phyloP scores from a whole-genome alignment of 2,797 vertebrate genomes.

The Gallinago solitaria region DNA sequence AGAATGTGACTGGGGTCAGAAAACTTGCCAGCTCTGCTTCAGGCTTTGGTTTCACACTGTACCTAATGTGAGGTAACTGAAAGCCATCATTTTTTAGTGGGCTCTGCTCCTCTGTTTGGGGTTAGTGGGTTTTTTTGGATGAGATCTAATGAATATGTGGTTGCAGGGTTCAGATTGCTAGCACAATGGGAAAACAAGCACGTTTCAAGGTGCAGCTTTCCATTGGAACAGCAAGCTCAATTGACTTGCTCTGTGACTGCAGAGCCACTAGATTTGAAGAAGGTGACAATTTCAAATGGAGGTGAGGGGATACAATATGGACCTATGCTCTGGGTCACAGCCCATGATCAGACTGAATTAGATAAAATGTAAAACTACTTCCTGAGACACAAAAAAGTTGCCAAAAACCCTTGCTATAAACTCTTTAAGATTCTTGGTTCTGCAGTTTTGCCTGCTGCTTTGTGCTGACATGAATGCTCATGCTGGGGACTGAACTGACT shows the following conservation, averaged over 20 bases:
- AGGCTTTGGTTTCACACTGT: neutral
- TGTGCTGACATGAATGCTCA: neutral
- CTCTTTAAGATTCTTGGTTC: neutral
- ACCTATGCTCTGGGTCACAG: neutral
- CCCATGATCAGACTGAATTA: neutral
- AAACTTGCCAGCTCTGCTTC: neutral
- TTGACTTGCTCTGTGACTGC: neutral
- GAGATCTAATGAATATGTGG: neutral
- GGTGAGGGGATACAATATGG: neutral
- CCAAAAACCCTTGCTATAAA: neutral
- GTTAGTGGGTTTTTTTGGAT: neutral
- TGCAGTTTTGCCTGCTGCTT: neutral
- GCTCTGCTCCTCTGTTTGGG: neutral
- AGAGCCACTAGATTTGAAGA: neutral
- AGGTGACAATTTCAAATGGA: neutral
- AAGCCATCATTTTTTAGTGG: neutral
- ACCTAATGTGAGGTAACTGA: neutral
- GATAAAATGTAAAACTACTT: neutral
- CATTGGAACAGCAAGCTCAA: neutral
- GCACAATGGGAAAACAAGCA: neutral
- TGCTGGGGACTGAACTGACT: neutral
- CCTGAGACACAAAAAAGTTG: neutral
- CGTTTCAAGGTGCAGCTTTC: neutral
- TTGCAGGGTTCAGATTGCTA: neutral
- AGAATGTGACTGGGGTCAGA: neutral